Base-by-base conservation (phyloP, 2,888 invertebrate species). In the Keiferia lycopersicella region DNA sequence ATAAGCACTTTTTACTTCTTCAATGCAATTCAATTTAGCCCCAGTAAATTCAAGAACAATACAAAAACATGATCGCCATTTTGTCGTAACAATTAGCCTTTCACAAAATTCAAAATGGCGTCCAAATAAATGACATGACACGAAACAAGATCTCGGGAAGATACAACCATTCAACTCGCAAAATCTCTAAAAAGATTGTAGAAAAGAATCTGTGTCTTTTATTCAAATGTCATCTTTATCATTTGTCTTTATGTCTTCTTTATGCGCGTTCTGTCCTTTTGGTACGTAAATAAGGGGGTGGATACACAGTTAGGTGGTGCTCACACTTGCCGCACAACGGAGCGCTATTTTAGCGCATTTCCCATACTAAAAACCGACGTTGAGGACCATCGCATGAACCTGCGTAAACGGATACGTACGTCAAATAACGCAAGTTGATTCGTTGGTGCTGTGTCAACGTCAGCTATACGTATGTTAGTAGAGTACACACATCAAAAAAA, bases 181-280 rank as follows among this genome's bases (percentile, higher is more conserved):
- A 45, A 45, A 45, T 34, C 34, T 34, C 34, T 10, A 34, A 34
- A 50, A 50, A 11, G 10, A 50, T 50, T 3, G 20, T 4, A 20
- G 30, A 1, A 2, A 56, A 30, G 61, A 53, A 68, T 66, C 67
- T 62, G 61, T 50, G 60, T 63, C 61, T 59, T 64, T 66, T 67
- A 70, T 68, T 67, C 66, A 67, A 66, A 68, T 68, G 63, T 65
- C 64, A 67, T 66, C 65, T 70, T 63, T 45, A 62, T 67, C 63
- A 66, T 64, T 66, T 58, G 63, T 51, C 64, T 56, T 53, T 61
- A 64, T 61, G 61, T 56, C 39, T 64, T 64, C 10, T 50, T 50
- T 50, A 50, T 50, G 20, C 30, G 64, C 64, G 41, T 45, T 20
- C 50, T 50, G 12, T 50, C 22, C 20, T 50, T 50, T 50, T 22